phyloP scores from a whole-genome alignment of 2,797 vertebrate species.

The Falco rusticolus region DNA sequence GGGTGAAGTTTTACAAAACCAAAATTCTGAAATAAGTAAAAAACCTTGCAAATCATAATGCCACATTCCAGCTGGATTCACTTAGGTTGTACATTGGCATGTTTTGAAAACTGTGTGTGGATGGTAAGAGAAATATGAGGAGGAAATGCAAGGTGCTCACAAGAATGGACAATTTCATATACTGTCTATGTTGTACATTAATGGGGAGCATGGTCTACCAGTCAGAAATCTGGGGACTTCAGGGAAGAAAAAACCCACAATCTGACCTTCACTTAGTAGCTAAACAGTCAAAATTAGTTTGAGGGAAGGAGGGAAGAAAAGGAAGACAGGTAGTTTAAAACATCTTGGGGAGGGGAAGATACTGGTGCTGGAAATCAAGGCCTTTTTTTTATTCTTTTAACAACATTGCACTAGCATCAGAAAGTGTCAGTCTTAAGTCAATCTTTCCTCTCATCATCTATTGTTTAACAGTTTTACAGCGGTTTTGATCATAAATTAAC shows the following conservation, averaged over 20 bases:
- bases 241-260: neutral
- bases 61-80: neutral
- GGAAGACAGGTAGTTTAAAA: neutral
- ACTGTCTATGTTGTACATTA: neutral
- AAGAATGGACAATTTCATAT: neutral
- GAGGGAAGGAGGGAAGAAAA: neutral
- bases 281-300: neutral
- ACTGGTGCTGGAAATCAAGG: neutral
- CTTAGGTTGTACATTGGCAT: neutral
- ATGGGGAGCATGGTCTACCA: neutral
- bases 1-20: neutral
- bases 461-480: neutral
- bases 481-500: neutral
- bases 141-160: neutral
- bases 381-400: neutral
- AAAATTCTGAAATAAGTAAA: neutral
- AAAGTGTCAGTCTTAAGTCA: neutral
- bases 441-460: neutral
- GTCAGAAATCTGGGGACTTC: neutral
- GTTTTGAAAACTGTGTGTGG: neutral
- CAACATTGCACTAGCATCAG: neutral
- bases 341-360: neutral
- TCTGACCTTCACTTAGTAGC: neutral
- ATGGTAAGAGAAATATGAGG: neutral
- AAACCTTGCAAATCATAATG: neutral